Percentiles rank a stretch among this genome's conserved stretches.
Conservation (phyloP, 2,888 invertebrate species). For the Drosophila stalkeri region DNA sequence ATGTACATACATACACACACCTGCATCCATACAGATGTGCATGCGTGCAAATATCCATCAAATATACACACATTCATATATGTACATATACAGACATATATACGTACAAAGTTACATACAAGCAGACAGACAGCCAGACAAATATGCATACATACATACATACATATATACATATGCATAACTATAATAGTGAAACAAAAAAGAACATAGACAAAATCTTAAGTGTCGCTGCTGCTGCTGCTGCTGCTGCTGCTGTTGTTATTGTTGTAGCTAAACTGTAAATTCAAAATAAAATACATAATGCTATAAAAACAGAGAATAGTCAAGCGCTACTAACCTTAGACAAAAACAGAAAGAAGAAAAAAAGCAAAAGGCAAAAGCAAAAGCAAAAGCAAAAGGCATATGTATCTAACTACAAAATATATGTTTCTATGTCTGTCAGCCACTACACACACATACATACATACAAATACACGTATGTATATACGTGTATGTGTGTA, state of each 20-base stretch:
- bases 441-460: constrained; percentile 39
- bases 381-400: constrained; percentile 47
- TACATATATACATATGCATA: constrained; percentile 5
- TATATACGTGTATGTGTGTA: constrained; percentile 41
- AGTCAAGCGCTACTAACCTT: constrained; percentile 67
- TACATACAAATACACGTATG: background rate
- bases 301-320: constrained; percentile 59
- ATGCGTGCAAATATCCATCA: background rate
- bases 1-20: background rate
- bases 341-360: constrained; percentile 51
- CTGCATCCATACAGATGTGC: background rate
- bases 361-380: constrained; percentile 38
- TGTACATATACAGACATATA: background rate
- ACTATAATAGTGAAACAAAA: constrained; percentile 24
- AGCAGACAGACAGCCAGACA: background rate
- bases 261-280: constrained; percentile 70
- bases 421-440: constrained; percentile 42
- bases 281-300: constrained; percentile 70
- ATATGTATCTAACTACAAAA: constrained; percentile 63
- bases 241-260: constrained; percentile 36
- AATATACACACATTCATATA: background rate
- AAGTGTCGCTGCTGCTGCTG: constrained; percentile 38
- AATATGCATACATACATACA: background rate
- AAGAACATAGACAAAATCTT: constrained; percentile 53
- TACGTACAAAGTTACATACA: background rate